A percentile compares a stretch with the other conserved stretches of the same genome.
phyloP scores from a whole-genome alignment of 1,140 invertebrate species.

The Propsilocerus akamusi region DNA sequence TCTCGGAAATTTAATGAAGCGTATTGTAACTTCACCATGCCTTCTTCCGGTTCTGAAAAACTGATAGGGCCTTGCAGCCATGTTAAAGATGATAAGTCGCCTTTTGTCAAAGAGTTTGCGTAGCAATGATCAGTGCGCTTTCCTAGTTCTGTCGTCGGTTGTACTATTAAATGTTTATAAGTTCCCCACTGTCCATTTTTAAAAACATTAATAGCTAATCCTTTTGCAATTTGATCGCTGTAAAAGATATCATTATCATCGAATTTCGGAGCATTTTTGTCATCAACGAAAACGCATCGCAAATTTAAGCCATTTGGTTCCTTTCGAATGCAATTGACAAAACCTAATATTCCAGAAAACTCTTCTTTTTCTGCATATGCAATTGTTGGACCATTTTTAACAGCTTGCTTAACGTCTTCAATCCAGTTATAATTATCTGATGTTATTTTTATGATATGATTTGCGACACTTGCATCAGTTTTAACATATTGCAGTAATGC shows the following conservation, averaged over 20 bases:
- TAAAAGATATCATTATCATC: constrained; percentile 41
- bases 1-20: constrained; percentile 58
- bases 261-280: constrained; percentile 41
- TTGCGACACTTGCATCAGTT: constrained; percentile 13
- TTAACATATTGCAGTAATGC: constrained; percentile 19
- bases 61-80: constrained; percentile 55
- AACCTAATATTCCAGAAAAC: constrained; percentile 63
- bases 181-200: constrained; percentile 59
- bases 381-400: constrained; percentile 29
- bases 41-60: constrained; percentile 16
- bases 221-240: constrained; percentile 39
- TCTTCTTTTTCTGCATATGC: constrained; percentile 37
- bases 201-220: constrained; percentile 65
- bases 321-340: constrained; percentile 52
- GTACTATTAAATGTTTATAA: constrained; percentile 46
- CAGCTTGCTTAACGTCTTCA: constrained; percentile 28
- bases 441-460: constrained; percentile 15
- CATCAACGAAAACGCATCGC: constrained; percentile 41
- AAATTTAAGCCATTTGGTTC: constrained; percentile 45
- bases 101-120: constrained; percentile 55
- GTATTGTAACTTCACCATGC: constrained; percentile 37
- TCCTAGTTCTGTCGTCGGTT: constrained; percentile 8
- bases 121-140: constrained; percentile 41
- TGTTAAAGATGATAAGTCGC: constrained; percentile 65
- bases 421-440: constrained; percentile 30